A percentile compares a stretch with the other conserved stretches of the same genome.
Evolutionary conservation across 2,113 vertebrate genomes (phyloP).

Genomic region (Tympanuchus pallidicinctus): DNA sequence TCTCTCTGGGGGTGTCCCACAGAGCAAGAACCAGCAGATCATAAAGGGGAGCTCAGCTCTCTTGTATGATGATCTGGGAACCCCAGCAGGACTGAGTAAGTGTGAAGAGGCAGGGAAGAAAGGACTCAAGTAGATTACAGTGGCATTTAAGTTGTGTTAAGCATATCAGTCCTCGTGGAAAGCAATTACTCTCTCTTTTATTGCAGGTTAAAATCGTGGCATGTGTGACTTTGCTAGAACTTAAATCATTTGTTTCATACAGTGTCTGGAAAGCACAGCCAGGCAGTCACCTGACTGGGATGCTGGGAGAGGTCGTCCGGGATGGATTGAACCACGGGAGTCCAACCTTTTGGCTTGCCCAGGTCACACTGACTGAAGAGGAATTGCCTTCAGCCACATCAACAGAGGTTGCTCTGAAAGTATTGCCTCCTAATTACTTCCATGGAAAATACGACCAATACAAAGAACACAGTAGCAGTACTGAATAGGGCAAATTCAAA

Average conservation of each 20-base stretch:
- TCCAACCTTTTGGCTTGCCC: too few relatives aligned
- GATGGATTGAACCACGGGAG: background rate
- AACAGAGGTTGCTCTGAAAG: too few relatives aligned
- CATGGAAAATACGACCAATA: too few relatives aligned
- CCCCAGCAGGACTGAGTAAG: fast-evolving
- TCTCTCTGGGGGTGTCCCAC: background rate
- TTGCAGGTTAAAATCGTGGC: background rate
- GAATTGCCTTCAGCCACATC: too few relatives aligned
- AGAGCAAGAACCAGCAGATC: background rate
- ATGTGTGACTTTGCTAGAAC: background rate
- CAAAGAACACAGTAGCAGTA: too few relatives aligned
- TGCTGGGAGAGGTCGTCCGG: background rate
- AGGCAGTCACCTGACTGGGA: background rate
- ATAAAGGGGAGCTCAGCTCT: background rate
- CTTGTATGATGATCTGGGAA: background rate
- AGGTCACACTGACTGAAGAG: too few relatives aligned
- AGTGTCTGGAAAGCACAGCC: background rate
- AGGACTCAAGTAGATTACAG: background rate
- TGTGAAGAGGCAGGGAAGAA: background rate
- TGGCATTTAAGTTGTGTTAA: background rate
- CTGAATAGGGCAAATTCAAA: too few relatives aligned
- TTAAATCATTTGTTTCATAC: background rate
- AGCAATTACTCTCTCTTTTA: background rate
- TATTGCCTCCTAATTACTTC: too few relatives aligned
- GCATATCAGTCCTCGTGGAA: background rate